Evolutionary conservation across 2,888 invertebrate species (phyloP).

Genomic region (Shargacucullia verbasci): DNA sequence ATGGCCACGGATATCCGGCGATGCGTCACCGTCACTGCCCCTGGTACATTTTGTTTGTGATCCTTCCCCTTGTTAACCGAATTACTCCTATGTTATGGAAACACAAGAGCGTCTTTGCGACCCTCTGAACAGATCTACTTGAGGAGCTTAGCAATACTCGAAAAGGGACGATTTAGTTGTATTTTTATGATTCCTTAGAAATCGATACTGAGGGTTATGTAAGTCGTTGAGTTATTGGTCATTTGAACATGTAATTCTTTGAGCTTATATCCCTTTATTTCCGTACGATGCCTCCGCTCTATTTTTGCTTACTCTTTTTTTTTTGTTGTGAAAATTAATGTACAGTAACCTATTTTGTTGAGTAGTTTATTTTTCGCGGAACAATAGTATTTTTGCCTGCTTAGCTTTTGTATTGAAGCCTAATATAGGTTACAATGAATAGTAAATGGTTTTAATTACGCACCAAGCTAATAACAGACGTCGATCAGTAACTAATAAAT

Average conservation of each 20-base stretch:
- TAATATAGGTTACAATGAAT: slow-evolving; percentile 40
- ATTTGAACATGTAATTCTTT: slow-evolving; percentile 28
- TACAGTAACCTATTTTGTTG: too few species aligned
- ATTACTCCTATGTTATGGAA: slow-evolving; percentile 77
- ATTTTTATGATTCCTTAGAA: slow-evolving; percentile 40
- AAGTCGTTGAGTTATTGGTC: slow-evolving; percentile 26
- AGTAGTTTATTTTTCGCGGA: too few species aligned
- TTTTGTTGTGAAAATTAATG: too few species aligned
- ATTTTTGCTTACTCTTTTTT: neutral
- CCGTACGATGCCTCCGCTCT: slow-evolving; percentile 6
- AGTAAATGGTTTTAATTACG: slow-evolving; percentile 43
- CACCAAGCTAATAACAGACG: slow-evolving; percentile 24
- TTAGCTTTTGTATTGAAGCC: slow-evolving; percentile 14
- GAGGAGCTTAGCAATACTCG: slow-evolving; percentile 58
- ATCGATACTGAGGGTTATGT: slow-evolving; percentile 24
- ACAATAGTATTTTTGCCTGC: slow-evolving; percentile 11
- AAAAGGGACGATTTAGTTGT: slow-evolving; percentile 46
- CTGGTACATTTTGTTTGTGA: slow-evolving; percentile 56
- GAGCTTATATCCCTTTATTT: slow-evolving; percentile 9
- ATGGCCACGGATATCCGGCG: slow-evolving; percentile 74
- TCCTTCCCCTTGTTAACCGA: slow-evolving; percentile 74
- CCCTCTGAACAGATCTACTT: slow-evolving; percentile 80
- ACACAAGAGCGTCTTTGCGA: slow-evolving; percentile 74
- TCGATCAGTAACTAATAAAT: slow-evolving; percentile 33
- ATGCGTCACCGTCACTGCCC: slow-evolving; percentile 77